Percentiles rank a stretch among this genome's conserved stretches.
These are phyloP conservation scores for Podiceps cristatus DNA, from an alignment of 2,113 vertebrate genomes.

Conservation along the genomic window DNA sequence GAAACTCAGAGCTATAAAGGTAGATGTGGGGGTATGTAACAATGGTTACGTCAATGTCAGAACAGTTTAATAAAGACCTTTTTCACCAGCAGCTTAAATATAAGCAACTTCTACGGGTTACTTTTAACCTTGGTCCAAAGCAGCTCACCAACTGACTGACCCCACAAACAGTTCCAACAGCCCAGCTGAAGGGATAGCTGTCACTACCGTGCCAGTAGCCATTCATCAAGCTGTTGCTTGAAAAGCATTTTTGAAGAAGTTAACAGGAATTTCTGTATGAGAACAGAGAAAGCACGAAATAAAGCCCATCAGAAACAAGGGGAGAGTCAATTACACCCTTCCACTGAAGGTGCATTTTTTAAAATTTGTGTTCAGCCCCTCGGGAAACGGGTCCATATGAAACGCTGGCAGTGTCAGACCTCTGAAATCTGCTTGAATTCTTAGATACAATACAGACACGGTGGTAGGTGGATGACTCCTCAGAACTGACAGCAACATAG, in stretches of 20 bases:
- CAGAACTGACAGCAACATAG: not conserved
- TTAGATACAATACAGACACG: not conserved
- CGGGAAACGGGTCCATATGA: not conserved
- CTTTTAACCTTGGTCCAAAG: slow-evolving; percentile 11
- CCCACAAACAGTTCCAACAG: not conserved
- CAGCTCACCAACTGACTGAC: not conserved
- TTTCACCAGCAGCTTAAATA: not conserved
- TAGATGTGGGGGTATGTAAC: not conserved
- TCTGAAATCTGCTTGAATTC: not conserved
- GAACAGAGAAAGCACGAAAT: not conserved
- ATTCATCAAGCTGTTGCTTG: not conserved
- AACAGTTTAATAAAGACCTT: slow-evolving; percentile 27
- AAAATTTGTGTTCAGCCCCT: not conserved
- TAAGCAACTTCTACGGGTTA: slow-evolving; percentile 17
- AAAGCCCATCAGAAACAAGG: not conserved
- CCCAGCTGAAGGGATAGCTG: not conserved
- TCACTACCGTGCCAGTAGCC: not conserved
- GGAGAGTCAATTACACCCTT: not conserved
- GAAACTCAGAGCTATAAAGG: not conserved
- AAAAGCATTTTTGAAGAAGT: not conserved
- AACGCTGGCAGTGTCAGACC: not conserved
- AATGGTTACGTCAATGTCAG: not conserved
- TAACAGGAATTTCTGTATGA: not conserved
- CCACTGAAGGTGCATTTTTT: not conserved
- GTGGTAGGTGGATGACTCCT: not conserved